Evolutionary conservation across 2,113 vertebrate genomes (phyloP), one percentile per base, ranked within the genome.

Genomic region (Upupa epops): DNA sequence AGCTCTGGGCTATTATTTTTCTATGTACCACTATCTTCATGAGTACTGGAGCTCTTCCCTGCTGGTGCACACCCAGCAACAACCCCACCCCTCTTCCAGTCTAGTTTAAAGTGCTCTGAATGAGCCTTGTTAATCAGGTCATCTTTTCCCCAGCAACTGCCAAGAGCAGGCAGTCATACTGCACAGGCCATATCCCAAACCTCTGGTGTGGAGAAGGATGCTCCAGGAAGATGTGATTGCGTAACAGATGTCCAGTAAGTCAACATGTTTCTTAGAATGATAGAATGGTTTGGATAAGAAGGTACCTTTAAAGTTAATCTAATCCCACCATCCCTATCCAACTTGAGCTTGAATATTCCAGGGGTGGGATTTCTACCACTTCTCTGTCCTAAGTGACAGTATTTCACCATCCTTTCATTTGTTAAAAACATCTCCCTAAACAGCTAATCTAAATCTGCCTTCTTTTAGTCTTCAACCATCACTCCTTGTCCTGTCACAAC

Each of bases 261-360:
- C 58, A 58, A 9, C 16, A 66, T 17, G 48, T 79, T 71, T 89
- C 40, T 42, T 42, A 42, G 46, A 52, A 58, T 71, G 14, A 26
- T 11, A 49, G 8, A 51, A 54, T 28, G 11, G 10, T 51, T 72
- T 52, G 22, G 5, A 3, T 26, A 17, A 2, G 34, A 88, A 83
- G 6, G 21, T 10, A 26, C 7, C 14, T 59, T 85, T 29, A 34
- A 66, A 63, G 8, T 6, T 58, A 6, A 13, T 26, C 13, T 48
- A 11, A 24, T 51, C 28, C 20, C 56, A 18, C 0, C 4, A 17
- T 42, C 40, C 40, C 17, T 1, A 1, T 42, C 13, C 14, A 64
- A 9, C 22, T 28, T 51, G 60, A 34, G 9, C 7, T 51, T n/a
- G 28, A 60, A 3, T n/a, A 7, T 60, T 75, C 64, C 28, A 55